phyloP scores from a whole-genome alignment of 2,797 vertebrate species.

The Odontamblyopus lacepedii region DNA sequence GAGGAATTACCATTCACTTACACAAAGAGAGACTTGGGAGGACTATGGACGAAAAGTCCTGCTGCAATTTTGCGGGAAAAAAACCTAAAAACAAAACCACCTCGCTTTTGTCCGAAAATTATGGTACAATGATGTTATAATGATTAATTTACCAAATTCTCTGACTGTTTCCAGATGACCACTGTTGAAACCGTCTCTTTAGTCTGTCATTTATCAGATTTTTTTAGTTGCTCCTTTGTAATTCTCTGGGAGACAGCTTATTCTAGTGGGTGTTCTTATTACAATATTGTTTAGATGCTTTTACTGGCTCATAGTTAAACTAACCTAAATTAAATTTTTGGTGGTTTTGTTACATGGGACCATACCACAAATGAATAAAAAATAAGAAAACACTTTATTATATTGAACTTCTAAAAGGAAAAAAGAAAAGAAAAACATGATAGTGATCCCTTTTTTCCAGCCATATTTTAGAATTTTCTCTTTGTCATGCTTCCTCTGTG shows the following conservation, averaged over 20 bases:
- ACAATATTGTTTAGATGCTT: neutral
- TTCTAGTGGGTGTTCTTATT: neutral
- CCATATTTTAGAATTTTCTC: conserved; percentile 51
- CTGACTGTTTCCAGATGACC: conserved; percentile 13
- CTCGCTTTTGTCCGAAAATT: neutral
- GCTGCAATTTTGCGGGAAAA: neutral
- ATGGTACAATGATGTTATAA: neutral
- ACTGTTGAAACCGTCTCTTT: no score
- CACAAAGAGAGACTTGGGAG: neutral
- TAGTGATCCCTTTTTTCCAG: conserved; percentile 3
- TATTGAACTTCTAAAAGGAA: neutral
- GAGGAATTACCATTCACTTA: conserved; percentile 61
- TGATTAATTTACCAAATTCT: neutral
- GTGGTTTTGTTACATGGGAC: neutral
- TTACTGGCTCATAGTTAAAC: no score
- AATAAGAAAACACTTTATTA: neutral
- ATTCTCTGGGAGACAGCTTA: neutral
- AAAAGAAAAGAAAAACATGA: neutral
- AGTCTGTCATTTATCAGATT: neutral
- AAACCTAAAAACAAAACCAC: neutral
- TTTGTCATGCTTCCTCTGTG: conserved; percentile 61
- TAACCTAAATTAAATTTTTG: neutral
- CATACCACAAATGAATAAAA: neutral
- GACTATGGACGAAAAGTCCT: conserved; percentile 45
- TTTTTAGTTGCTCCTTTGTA: neutral